These are phyloP conservation scores for Macrosiphum euphorbiae DNA, from an alignment of 2,888 invertebrate species.

Conservation along the genomic window DNA sequence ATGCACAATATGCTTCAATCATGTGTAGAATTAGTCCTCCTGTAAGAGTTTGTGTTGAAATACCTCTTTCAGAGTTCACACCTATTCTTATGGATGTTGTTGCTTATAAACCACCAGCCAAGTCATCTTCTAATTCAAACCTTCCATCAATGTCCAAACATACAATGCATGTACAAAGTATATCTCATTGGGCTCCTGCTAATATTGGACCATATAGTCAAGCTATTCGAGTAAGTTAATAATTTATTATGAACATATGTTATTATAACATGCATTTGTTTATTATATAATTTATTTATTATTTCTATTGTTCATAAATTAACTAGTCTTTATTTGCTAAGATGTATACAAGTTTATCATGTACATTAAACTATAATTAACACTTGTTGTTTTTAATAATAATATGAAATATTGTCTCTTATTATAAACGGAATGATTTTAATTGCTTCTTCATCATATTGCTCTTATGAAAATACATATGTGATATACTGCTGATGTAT, in stretches of 20 bases:
- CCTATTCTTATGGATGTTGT: slow-evolving; percentile 85
- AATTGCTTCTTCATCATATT: background rate
- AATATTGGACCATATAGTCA: slow-evolving; percentile 98
- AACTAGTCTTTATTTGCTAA: background rate
- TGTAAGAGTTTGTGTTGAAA: slow-evolving; percentile 87
- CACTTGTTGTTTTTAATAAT: background rate
- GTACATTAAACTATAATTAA: background rate
- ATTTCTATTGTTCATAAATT: background rate
- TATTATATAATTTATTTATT: background rate
- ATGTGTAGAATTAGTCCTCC: slow-evolving; percentile 87
- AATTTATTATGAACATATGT: background rate
- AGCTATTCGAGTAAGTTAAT: slow-evolving; percentile 79
- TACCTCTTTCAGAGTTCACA: slow-evolving; percentile 79
- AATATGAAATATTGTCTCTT: background rate
- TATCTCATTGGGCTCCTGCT: slow-evolving; percentile 98
- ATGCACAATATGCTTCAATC: slow-evolving; percentile 81
- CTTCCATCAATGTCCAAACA: slow-evolving; percentile 72
- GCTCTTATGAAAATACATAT: background rate
- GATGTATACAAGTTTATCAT: background rate
- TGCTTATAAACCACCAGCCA: slow-evolving; percentile 72
- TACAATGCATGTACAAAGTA: slow-evolving; percentile 94
- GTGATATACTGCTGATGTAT: background rate
- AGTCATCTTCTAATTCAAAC: slow-evolving; percentile 67
- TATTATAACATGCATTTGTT: background rate
- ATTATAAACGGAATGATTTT: background rate